A percentile compares a stretch with the other conserved stretches of the same genome.
phyloP scores from a whole-genome alignment of 2,113 vertebrate genomes.

The Ranitomeya variabilis region DNA sequence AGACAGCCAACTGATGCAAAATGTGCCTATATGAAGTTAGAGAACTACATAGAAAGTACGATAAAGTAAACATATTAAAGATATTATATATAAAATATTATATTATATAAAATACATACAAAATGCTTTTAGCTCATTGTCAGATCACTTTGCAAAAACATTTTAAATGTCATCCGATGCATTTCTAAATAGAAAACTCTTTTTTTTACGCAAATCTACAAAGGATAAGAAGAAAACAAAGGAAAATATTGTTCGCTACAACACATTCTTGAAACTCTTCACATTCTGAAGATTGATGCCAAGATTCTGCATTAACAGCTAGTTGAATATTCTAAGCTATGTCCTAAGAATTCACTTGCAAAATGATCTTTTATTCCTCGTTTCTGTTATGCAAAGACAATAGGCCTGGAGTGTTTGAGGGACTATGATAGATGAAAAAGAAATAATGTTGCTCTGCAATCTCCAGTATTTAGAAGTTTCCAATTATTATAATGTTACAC shows the following conservation, averaged over 20 bases:
- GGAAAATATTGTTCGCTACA: constrained; percentile 30
- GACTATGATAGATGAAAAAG: neutral
- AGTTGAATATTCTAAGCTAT: constrained; percentile 18
- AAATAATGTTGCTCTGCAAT: neutral
- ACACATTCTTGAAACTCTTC: constrained; percentile 40
- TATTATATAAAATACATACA: neutral
- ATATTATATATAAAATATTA: neutral
- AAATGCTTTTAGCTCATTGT: neutral
- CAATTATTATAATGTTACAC: neutral
- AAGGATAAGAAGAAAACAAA: constrained; percentile 16
- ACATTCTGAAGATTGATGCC: constrained; percentile 28
- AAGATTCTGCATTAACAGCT: constrained; percentile 6
- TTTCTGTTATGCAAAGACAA: neutral
- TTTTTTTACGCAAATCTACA: neutral
- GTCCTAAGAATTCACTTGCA: neutral
- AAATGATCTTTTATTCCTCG: neutral
- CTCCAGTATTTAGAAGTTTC: neutral
- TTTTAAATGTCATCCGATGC: neutral
- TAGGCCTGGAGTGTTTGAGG: neutral
- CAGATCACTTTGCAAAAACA: neutral
- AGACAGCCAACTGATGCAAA: neutral
- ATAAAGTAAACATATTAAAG: no score
- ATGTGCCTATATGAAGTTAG: neutral
- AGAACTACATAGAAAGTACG: neutral
- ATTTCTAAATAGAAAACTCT: neutral